These are phyloP conservation scores for Calephelis perditalis DNA, from an alignment of 2,888 invertebrate species.

Conservation along the genomic window DNA sequence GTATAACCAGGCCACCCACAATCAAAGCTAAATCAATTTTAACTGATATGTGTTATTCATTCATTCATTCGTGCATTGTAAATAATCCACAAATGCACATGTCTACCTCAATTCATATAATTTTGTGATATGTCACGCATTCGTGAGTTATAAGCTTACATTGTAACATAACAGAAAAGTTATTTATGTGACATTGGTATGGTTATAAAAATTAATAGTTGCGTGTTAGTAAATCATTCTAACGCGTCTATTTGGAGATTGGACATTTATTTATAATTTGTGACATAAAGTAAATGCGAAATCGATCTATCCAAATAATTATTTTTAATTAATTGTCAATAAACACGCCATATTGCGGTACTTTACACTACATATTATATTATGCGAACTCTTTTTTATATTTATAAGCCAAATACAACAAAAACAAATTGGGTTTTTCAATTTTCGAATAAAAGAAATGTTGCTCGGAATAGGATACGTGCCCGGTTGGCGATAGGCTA, in stretches of 20 bases:
- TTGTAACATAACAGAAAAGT: conserved; percentile 2
- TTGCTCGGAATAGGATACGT: no score
- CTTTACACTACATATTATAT: no score
- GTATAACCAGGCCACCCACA: no score
- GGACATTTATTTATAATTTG: neutral
- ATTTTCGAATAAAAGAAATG: no score
- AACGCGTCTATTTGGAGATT: neutral
- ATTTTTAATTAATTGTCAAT: neutral
- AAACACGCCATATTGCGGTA: neutral
- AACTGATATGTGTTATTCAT: no score
- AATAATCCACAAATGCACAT: neutral
- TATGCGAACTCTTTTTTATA: no score
- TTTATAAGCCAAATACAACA: no score
- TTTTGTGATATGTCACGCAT: conserved; percentile 1
- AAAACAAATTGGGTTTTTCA: no score
- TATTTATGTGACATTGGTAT: conserved; percentile 8
- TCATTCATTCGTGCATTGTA: no score
- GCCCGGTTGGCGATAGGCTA: no score
- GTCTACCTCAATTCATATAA: neutral
- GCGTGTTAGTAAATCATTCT: conserved; percentile 7
- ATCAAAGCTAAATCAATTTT: no score
- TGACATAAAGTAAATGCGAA: conserved; percentile 1
- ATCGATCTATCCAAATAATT: neutral
- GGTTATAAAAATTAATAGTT: neutral
- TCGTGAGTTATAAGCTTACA: conserved; percentile 1